Evolutionary conservation across 2,797 vertebrate genomes (phyloP).

Genomic region (Periophthalmus magnuspinnatus): DNA sequence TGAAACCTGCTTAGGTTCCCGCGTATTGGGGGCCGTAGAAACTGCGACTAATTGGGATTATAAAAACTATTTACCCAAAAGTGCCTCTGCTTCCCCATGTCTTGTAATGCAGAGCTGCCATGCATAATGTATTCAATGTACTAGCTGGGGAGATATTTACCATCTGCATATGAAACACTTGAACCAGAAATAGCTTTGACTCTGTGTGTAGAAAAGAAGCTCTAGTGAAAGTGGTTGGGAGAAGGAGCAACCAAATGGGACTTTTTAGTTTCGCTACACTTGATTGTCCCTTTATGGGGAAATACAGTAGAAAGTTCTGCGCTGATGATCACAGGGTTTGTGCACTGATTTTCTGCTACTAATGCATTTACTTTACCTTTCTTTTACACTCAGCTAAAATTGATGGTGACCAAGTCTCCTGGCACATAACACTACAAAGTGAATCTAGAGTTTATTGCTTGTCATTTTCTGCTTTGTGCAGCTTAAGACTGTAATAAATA

Average conservation of each 20-base stretch:
- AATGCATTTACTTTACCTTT: no score
- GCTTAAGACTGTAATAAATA: no score
- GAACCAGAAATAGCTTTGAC: slow-evolving; percentile 32
- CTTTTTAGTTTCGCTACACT: slow-evolving; percentile 1
- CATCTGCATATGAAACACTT: slow-evolving; percentile 34
- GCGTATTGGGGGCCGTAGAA: slow-evolving; percentile 45
- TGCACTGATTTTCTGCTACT: no score
- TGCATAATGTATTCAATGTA: slow-evolving; percentile 50
- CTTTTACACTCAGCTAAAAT: no score
- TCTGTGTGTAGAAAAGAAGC: slow-evolving; percentile 22
- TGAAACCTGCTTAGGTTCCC: slow-evolving; percentile 28
- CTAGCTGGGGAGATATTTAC: slow-evolving; percentile 50
- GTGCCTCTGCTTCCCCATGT: slow-evolving; percentile 41
- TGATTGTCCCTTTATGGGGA: background rate
- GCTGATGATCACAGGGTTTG: no score
- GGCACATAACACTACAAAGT: no score
- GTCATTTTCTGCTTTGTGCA: no score
- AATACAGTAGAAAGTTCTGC: no score
- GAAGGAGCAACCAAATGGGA: background rate
- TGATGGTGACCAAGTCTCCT: no score
- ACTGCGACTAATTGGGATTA: slow-evolving; percentile 58
- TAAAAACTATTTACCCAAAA: slow-evolving; percentile 53
- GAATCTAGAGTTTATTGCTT: no score
- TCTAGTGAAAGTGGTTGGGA: background rate
- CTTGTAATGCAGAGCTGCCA: slow-evolving; percentile 31